phyloP scores from a whole-genome alignment of 2,797 vertebrate species.

The Malurus leucopterus region DNA sequence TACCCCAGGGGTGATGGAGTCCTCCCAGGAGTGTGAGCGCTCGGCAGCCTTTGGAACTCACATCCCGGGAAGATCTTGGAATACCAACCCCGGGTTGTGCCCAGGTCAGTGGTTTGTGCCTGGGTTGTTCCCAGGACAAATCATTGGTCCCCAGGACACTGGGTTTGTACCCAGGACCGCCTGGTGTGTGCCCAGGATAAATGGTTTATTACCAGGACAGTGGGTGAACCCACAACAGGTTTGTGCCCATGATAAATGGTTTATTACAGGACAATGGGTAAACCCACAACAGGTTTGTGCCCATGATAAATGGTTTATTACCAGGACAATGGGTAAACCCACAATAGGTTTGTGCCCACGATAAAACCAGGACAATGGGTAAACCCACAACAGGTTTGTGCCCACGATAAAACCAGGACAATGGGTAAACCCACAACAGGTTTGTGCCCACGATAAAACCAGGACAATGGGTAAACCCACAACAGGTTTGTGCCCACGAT shows the following conservation, averaged over 20 bases:
- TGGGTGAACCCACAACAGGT: no score
- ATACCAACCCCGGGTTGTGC: no score
- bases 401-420: no score
- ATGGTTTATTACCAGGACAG: background rate
- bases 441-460: background rate
- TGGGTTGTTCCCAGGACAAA: background rate
- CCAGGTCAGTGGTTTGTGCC: background rate
- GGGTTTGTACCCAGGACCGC: background rate
- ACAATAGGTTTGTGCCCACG: no score
- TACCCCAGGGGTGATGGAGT: rapidly evolving
- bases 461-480: no score
- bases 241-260: rapidly evolving
- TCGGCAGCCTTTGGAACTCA: background rate
- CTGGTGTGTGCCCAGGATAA: background rate
- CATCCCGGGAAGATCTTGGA: background rate
- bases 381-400: no score
- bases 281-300: background rate
- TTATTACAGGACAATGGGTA: background rate
- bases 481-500: no score
- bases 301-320: rapidly evolving
- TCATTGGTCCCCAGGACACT: background rate
- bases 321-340: no score
- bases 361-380: no score
- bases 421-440: background rate
- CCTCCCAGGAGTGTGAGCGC: background rate